Evolutionary conservation across 2,113 vertebrate genomes (phyloP), one percentile per base, ranked within the genome.

Genomic region (Malurus cyaneus): DNA sequence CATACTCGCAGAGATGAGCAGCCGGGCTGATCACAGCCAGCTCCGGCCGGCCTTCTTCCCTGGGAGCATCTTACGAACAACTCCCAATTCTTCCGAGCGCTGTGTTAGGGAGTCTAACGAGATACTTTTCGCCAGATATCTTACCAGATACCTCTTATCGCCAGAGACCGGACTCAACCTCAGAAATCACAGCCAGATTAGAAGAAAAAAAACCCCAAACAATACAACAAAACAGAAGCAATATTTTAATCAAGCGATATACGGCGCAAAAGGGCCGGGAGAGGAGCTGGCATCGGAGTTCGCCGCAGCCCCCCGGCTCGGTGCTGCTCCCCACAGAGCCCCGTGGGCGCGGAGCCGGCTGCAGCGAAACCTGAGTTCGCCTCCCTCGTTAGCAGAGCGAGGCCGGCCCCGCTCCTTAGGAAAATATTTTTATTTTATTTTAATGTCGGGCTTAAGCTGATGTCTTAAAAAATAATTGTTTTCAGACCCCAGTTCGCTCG

Each of bases 391-490:
- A 95, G 74, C 76, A 47, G 54, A 77, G 84, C 14, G 67, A 93
- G 76, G 46, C 31, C 72, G 36, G 77, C 83, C 80, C 15, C 61
- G 13, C 46, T 96, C 80, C 91, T 93, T 95, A 93, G 82, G 86
- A 96, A 96, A 96, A 96, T 93, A 96, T 94, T 96, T 96, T 92
- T 95, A 94, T 94, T 96, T 95, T 96, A 96, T 94, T 96, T 96
- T 93, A 95, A 93, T 78, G 87, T 89, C 67, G 72, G 53, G 46
- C 69, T 94, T 92, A 92, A 86, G 91, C 88, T 91, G 87, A 82
- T 93, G 93, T 81, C 80, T 94, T 91, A 90, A 95, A 94, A 93
- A 93, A 92, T 83, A 93, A 96, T 96, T 89, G 93, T 96, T 96
- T 97, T 96, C 96, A 95, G 93, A 79, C 36, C 86, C 70, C 18